These are phyloP conservation scores for Andrena bicolor DNA, from an alignment of 2,888 invertebrate genomes.

Conservation along the genomic window DNA sequence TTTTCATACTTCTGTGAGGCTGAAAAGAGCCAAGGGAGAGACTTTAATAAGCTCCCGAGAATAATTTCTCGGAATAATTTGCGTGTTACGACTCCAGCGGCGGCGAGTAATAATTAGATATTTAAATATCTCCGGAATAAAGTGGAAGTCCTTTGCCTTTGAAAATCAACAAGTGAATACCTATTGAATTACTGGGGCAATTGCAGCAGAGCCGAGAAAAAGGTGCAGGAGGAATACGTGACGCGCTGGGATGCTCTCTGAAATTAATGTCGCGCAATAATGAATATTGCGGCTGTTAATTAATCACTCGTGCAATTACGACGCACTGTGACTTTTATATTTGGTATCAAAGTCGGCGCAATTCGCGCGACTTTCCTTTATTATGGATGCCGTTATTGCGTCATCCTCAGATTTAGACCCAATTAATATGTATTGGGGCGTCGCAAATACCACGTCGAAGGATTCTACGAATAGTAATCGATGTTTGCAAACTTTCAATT, in stretches of 20 bases:
- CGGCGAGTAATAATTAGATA: slow-evolving; percentile 53
- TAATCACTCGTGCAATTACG: slow-evolving; percentile 1
- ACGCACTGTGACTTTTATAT: not conserved
- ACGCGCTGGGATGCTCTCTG: not conserved
- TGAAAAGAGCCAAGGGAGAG: slow-evolving; percentile 7
- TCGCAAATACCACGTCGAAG: no score
- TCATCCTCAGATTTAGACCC: not conserved
- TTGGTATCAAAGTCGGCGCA: slow-evolving; percentile 3
- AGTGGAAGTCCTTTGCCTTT: slow-evolving; percentile 47
- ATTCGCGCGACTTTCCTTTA: not conserved
- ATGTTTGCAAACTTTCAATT: no score
- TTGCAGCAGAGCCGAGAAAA: not conserved
- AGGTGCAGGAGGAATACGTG: not conserved
- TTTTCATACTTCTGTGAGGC: slow-evolving; percentile 6
- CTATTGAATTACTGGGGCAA: slow-evolving; percentile 12
- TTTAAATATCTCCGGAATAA: slow-evolving; percentile 54
- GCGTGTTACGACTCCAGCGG: slow-evolving; percentile 36
- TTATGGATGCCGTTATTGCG: not conserved
- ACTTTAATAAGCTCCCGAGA: slow-evolving; percentile 42
- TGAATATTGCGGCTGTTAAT: slow-evolving; percentile 16
- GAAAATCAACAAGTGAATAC: slow-evolving; percentile 51
- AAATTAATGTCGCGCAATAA: not conserved
- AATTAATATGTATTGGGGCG: slow-evolving; percentile 6
- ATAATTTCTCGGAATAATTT: slow-evolving; percentile 61
- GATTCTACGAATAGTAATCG: no score